Percentiles rank a stretch among this genome's conserved stretches.
phyloP scores from a whole-genome alignment of 2,888 invertebrate species.

The Helleia helle region DNA sequence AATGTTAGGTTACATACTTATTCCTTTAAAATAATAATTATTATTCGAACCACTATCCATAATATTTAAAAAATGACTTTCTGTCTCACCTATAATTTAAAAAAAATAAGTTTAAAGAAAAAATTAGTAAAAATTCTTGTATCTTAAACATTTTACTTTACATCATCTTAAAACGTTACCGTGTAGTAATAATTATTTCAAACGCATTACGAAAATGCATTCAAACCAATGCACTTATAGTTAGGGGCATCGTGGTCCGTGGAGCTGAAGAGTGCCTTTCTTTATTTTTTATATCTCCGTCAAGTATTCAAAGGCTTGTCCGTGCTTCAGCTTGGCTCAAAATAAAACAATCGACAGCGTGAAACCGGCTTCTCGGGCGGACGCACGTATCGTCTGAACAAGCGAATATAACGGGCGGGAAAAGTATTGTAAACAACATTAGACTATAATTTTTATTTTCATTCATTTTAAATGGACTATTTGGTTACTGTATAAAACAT shows the following conservation, averaged over 20 bases:
- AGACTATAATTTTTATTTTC: not conserved
- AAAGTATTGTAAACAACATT: slow-evolving; percentile 24
- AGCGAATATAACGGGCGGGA: slow-evolving; percentile 45
- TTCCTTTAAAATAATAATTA: no score
- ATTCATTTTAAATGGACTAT: no score
- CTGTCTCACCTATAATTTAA: no score
- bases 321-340: slow-evolving; percentile 37
- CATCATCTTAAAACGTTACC: no score
- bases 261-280: slow-evolving; percentile 13
- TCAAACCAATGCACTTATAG: slow-evolving; percentile 1
- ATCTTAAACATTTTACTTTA: no score
- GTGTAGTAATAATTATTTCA: no score
- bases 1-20: no score
- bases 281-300: slow-evolving; percentile 27
- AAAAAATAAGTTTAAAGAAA: no score
- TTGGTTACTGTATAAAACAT: no score
- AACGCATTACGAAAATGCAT: not conserved
- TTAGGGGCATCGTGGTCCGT: slow-evolving; percentile 2
- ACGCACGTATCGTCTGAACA: slow-evolving; percentile 35
- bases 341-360: slow-evolving; percentile 60
- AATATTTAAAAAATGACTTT: no score
- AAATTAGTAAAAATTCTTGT: no score
- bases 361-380: slow-evolving; percentile 58
- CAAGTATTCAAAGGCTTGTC: slow-evolving; percentile 20
- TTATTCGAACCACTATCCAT: no score